phyloP scores from a whole-genome alignment of 1,140 invertebrate species.

The Zelostemma sp. region DNA sequence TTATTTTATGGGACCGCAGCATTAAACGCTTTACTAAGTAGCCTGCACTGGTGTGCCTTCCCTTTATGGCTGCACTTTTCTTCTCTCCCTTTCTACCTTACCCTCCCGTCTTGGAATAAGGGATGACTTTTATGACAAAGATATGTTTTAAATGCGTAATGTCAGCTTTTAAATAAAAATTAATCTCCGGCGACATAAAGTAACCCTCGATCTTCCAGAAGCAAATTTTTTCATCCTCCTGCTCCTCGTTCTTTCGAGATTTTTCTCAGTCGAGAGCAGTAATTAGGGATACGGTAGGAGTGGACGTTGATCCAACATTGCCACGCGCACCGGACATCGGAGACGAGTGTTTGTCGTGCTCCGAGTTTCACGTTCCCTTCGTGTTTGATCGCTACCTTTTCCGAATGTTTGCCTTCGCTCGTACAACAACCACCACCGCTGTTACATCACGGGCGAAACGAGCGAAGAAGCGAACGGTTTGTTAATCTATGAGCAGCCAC shows the following conservation, averaged over 20 bases:
- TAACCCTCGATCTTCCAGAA: too few relatives aligned
- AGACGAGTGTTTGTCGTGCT: constrained; percentile 52
- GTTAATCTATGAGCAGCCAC: constrained; percentile 8
- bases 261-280: not conserved
- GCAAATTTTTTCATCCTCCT: too few relatives aligned
- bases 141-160: constrained; percentile 48
- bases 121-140: constrained; percentile 36
- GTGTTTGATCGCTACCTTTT: constrained; percentile 52
- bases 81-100: constrained; percentile 9
- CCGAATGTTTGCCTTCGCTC: constrained; percentile 46
- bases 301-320: constrained; percentile 45
- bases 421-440: constrained; percentile 8
- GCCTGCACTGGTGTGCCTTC: constrained; percentile 23
- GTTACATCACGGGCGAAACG: not conserved
- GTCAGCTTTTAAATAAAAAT: constrained; percentile 10
- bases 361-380: constrained; percentile 35
- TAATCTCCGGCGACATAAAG: too few relatives aligned
- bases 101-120: constrained; percentile 26
- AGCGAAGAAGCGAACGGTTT: not conserved
- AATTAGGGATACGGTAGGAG: constrained; percentile 48
- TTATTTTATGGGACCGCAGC: constrained; percentile 62
- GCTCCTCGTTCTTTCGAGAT: not conserved
- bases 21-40: constrained; percentile 59
- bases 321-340: constrained; percentile 35
- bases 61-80: constrained; percentile 27